Base-by-base conservation (phyloP, 37 sponge, comb jelly and placozoan species). In the Aphrocallistes beatrix region DNA sequence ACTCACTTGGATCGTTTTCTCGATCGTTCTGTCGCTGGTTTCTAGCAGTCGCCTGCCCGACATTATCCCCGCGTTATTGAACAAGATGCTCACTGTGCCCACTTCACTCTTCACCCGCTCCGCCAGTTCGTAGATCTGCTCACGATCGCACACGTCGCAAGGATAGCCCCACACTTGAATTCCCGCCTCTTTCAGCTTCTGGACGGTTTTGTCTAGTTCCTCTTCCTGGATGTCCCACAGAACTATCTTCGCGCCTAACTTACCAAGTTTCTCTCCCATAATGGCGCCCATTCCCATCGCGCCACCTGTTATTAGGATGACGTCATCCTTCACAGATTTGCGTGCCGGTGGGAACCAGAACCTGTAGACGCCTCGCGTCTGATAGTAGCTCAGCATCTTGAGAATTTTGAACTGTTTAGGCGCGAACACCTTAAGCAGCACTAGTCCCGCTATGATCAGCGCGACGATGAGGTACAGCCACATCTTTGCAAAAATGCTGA, bases 241-340 rank as follows among this genome's bases (percentile, higher is more conserved):
- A 19, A 60, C 75, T 60, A 60, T 13, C 34, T 60, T 60, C 6
- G 75, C 75, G 25, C 75, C 75, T 13, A 60, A 13, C 75, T 60
- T 60, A 13, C 75, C 75, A 19, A 60, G 34, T 30, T 30, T 3
- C 75, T 60, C 75, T 13, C 75, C 90, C 91, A 94, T 90, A 1
- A 88, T 82, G 42, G 88, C 38, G 8, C 95, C 95, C 32, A 94
- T 92, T 0, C 95, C 95, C 30, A 89, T 92, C 6, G 88, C 93
- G 13, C 89, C 90, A 1, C 95, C 95, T 0, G 95, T 94, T 23
- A 94, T 87, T 36, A 94, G 90, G 28, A 94, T 91, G 37, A 92
- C 81, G 39, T 94, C 94, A 36, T 88, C 87, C 25, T 42, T 89
- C 0, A 94, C 87, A 25, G 75, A 60, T 60, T 60, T 60, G n/a